Percentiles rank a stretch among this genome's conserved stretches.
Conservation (phyloP, 2,888 invertebrate species). For the Hemaris fuciformis region DNA sequence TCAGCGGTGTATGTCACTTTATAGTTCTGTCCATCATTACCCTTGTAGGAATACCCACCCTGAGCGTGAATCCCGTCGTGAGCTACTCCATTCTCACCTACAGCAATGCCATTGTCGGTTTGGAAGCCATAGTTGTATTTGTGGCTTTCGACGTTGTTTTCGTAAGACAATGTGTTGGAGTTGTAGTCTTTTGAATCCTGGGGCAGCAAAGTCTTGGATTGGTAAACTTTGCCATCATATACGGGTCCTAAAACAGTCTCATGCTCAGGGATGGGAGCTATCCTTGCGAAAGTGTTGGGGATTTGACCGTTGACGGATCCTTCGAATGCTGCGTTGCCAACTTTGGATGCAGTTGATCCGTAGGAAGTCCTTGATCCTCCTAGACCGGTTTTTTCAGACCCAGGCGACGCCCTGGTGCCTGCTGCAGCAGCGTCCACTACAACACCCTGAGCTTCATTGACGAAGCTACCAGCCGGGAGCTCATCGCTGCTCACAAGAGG, state of each 20-base stretch:
- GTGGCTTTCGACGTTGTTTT: slow-evolving; percentile 54
- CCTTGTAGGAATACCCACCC: slow-evolving; percentile 65
- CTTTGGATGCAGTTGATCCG: slow-evolving; percentile 69
- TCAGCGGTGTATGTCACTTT: slow-evolving; percentile 67
- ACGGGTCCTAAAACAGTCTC: not conserved
- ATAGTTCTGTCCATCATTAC: slow-evolving; percentile 67
- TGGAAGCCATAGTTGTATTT: slow-evolving; percentile 60
- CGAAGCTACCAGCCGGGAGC: slow-evolving; percentile 57
- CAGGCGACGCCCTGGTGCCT: slow-evolving; percentile 56
- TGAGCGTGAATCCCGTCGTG: slow-evolving; percentile 58
- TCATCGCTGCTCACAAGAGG: slow-evolving; percentile 25
- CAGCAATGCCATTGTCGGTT: slow-evolving; percentile 67
- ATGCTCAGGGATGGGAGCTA: slow-evolving; percentile 18
- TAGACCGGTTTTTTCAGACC: slow-evolving; percentile 50
- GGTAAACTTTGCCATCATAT: slow-evolving; percentile 18
- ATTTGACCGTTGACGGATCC: slow-evolving; percentile 31
- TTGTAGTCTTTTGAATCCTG: slow-evolving; percentile 50
- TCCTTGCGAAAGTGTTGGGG: slow-evolving; percentile 17
- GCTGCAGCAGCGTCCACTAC: slow-evolving; percentile 67
- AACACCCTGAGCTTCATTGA: slow-evolving; percentile 66
- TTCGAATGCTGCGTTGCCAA: slow-evolving; percentile 69
- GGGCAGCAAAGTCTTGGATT: slow-evolving; percentile 38
- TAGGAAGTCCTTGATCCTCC: slow-evolving; percentile 60
- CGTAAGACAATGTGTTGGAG: slow-evolving; percentile 51
- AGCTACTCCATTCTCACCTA: slow-evolving; percentile 57